Conservation (phyloP, 2,797 vertebrate species). For the Gambelia wislizenii region DNA sequence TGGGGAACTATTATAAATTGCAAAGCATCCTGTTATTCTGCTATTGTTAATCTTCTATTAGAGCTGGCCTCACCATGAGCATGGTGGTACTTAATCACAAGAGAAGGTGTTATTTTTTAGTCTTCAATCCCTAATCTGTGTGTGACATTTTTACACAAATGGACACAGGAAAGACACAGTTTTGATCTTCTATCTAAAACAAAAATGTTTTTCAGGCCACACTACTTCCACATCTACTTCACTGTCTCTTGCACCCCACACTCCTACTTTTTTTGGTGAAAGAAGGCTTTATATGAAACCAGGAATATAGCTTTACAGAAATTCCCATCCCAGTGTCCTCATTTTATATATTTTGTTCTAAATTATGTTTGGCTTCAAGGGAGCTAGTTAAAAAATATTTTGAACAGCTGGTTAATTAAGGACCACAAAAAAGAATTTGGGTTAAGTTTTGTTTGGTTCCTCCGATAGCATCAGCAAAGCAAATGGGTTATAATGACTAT, state of each 20-base stretch:
- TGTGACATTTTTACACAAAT: not conserved
- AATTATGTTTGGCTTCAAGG: slow-evolving; percentile 43
- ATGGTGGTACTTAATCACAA: not conserved
- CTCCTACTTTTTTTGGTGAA: not conserved
- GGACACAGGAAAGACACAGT: not conserved
- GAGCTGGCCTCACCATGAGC: too few species aligned
- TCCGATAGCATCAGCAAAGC: slow-evolving; percentile 50
- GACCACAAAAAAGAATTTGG: slow-evolving; percentile 45
- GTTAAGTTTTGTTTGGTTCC: slow-evolving; percentile 62
- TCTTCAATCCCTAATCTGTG: not conserved
- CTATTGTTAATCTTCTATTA: too few species aligned
- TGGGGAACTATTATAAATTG: too few species aligned
- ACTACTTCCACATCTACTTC: not conserved
- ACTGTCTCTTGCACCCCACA: not conserved
- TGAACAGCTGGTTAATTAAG: slow-evolving; percentile 62
- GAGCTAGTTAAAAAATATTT: slow-evolving; percentile 43
- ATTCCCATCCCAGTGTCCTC: not conserved
- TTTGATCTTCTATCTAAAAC: slow-evolving; percentile 1
- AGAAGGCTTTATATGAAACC: not conserved
- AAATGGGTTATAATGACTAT: slow-evolving; percentile 58
- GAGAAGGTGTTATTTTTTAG: not conserved
- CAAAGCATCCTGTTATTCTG: too few species aligned
- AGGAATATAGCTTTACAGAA: slow-evolving; percentile 34
- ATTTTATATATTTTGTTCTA: slow-evolving; percentile 39
- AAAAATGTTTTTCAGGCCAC: not conserved